Percentiles rank a stretch among this genome's conserved stretches.
Evolutionary conservation across 2,113 vertebrate genomes (phyloP).

Genomic region (Epinephelus cyanopodus): DNA sequence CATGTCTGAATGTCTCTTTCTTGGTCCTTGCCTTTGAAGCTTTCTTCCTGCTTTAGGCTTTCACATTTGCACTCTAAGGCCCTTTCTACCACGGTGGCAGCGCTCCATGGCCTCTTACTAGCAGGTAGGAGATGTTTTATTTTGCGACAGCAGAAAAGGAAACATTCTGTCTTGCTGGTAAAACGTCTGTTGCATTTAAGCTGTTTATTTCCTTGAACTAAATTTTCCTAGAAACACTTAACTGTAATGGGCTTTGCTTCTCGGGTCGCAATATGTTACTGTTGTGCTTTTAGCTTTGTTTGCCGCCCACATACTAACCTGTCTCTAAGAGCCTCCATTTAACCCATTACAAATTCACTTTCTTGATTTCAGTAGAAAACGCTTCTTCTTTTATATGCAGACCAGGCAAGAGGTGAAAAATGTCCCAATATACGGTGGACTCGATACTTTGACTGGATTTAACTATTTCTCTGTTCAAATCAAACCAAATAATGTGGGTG

Average conservation of each 20-base stretch:
- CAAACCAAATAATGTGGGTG: background rate
- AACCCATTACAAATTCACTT: background rate
- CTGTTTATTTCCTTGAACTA: slow-evolving; percentile 26
- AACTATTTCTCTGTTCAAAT: slow-evolving; percentile 4
- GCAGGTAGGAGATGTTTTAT: slow-evolving; percentile 42
- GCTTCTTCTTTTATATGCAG: background rate
- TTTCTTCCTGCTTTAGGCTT: slow-evolving; percentile 50
- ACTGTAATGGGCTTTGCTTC: slow-evolving; percentile 35
- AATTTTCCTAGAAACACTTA: slow-evolving; percentile 18
- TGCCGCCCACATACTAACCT: slow-evolving; percentile 31
- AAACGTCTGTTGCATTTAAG: slow-evolving; percentile 28
- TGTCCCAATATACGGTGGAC: background rate
- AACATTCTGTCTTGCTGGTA: slow-evolving; percentile 20
- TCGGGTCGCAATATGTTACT: slow-evolving; percentile 5
- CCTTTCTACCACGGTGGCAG: slow-evolving; percentile 24
- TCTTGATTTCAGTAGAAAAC: background rate
- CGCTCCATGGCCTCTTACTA: slow-evolving; percentile 34
- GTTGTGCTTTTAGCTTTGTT: slow-evolving; percentile 12
- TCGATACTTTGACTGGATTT: slow-evolving; percentile 9
- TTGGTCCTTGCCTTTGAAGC: slow-evolving; percentile 66
- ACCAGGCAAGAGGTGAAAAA: background rate
- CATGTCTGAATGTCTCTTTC: slow-evolving; percentile 65
- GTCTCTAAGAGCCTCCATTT: slow-evolving; percentile 26
- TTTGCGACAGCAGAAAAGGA: slow-evolving; percentile 32
- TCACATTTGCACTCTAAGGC: slow-evolving; percentile 46